Base-by-base conservation (phyloP, 2,888 invertebrate species). In the Drosophila picticornis region DNA sequence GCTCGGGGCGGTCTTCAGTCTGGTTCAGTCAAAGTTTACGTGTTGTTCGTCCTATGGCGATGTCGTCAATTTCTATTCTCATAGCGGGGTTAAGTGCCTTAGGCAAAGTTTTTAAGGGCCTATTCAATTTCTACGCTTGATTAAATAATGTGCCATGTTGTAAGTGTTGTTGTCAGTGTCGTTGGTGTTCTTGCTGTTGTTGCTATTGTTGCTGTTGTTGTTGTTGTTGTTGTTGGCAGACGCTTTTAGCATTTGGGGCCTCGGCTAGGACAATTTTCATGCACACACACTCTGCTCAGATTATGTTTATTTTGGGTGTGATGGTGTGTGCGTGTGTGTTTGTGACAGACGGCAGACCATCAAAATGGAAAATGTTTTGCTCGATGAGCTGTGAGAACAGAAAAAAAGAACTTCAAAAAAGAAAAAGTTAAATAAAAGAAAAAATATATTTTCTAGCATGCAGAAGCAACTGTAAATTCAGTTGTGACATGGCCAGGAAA, bases 71-170 rank as follows among this genome's bases (percentile, higher is more conserved):
- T 85, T 86, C 85, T 75, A 85, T 88, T 85, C 88, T 86, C 84
- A 84, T 80, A 80, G 82, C 73, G 88, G 90, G 90, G 90, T 89
- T 88, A 89, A 88, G 90, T 88, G 87, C 83, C 88, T 78, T 75
- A 78, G 82, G 90, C 89, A 89, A 88, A 87, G 85, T 88, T 88
- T 87, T 88, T 83, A 89, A 88, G 87, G 88, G 84, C 88, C 87
- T 88, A 88, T 88, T 89, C 90, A 88, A 88, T 88, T 88, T 89
- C 85, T 83, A 77, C 90, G 88, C 90, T 88, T 88, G 90, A 88
- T 88, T 88, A 88, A 88, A 88, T 88, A 88, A 88, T 89, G 88
- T 89, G 83, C 69, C 80, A 89, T 76, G 71, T 66, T 73, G 77
- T 75, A 75, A 65, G 58, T 78, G 72, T 31, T 27, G 55, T 50